phyloP scores from a whole-genome alignment of 2,888 invertebrate species.

The Helobdella robusta region DNA sequence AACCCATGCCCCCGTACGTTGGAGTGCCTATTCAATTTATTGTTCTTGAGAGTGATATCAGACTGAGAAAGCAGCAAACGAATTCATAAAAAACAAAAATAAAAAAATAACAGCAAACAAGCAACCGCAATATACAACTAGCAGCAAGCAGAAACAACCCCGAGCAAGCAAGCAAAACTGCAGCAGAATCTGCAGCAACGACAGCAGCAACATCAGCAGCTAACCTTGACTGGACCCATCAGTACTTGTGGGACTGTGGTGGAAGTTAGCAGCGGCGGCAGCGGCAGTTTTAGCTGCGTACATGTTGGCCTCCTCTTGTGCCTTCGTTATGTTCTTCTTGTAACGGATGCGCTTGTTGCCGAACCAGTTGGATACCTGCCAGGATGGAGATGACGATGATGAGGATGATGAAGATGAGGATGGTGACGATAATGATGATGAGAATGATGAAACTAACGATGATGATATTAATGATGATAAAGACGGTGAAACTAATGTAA shows the following conservation, averaged over 20 bases:
- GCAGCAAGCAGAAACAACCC: not conserved
- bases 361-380: constrained; percentile 71
- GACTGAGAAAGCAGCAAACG: too few relatives aligned
- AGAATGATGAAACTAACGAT: too few relatives aligned
- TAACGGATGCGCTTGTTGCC: constrained; percentile 98
- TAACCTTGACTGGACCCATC: constrained; percentile 28
- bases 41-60: too few relatives aligned
- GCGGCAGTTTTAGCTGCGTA: constrained; percentile 78
- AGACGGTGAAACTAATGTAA: too few relatives aligned
- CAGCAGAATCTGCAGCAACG: not conserved
- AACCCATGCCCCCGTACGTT: constrained; percentile 32
- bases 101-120: too few relatives aligned
- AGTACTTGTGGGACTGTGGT: constrained; percentile 28
- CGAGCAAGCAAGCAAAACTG: not conserved
- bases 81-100: too few relatives aligned
- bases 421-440: too few relatives aligned
- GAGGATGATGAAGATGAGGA: too few relatives aligned
- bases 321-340: constrained; percentile 98
- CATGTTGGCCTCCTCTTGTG: constrained; percentile 96
- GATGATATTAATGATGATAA: too few relatives aligned
- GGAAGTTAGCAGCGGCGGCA: constrained; percentile 32
- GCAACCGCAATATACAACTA: too few relatives aligned
- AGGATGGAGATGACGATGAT: too few relatives aligned
- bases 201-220: not conserved
- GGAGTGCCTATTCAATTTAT: constrained; percentile 34